Evolutionary conservation across 2,888 invertebrate genomes (phyloP).

Genomic region (Lepidocyrtoides sp.): DNA sequence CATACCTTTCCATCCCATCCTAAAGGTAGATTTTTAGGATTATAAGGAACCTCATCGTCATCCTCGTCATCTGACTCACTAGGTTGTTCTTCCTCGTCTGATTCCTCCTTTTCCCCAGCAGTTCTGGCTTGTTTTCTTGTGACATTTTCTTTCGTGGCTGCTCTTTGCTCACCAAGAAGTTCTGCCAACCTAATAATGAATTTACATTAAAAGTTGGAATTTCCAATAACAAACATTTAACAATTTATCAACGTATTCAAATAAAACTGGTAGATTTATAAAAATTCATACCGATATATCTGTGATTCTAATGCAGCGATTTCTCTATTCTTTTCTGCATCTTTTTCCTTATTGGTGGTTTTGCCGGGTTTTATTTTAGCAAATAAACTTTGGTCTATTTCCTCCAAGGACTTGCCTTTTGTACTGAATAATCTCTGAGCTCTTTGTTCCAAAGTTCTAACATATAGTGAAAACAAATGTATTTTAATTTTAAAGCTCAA

Average conservation of each 20-base stretch:
- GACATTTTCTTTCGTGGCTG: conserved; percentile 98
- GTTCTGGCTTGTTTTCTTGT: conserved; percentile 99
- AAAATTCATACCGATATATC: conserved; percentile 90
- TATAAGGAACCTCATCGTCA: conserved; percentile 98
- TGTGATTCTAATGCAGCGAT: conserved; percentile 96
- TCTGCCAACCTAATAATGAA: conserved; percentile 93
- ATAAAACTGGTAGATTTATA: neutral
- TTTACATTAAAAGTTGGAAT: conserved; percentile 62
- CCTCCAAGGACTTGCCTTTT: conserved; percentile 94
- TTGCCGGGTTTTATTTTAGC: conserved; percentile 95
- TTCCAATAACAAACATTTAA: neutral
- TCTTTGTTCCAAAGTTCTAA: conserved; percentile 96
- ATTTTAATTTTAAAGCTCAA: too few species aligned
- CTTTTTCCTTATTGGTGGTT: conserved; percentile 88
- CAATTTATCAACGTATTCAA: neutral
- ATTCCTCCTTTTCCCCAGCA: conserved; percentile 96
- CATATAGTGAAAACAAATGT: neutral
- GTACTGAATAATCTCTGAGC: conserved; percentile 98
- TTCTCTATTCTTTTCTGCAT: conserved; percentile 92
- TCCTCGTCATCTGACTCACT: conserved; percentile 93
- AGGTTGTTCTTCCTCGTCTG: conserved; percentile 92
- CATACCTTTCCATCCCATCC: conserved; percentile 99
- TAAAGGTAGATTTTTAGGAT: conserved; percentile 99
- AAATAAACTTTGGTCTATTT: conserved; percentile 96
- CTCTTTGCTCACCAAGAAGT: conserved; percentile 93